A percentile compares a stretch with the other conserved stretches of the same genome.
Conservation (phyloP, 2,113 vertebrate genomes). For the Sander vitreus region DNA sequence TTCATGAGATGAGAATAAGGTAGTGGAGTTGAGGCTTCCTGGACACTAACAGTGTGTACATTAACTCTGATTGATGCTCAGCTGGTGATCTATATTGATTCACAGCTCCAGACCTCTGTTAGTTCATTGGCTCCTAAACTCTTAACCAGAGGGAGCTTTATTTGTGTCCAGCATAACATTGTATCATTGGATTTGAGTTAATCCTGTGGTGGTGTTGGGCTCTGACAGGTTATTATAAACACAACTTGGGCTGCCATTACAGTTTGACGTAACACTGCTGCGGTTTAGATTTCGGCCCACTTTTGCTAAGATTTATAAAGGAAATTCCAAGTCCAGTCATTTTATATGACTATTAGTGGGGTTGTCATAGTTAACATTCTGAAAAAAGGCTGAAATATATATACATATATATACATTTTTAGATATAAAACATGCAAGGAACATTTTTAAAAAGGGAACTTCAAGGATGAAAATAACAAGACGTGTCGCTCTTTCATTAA, state of each 20-base stretch:
- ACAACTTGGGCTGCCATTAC: slow-evolving; percentile 46
- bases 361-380: neutral
- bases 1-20: slow-evolving; percentile 8
- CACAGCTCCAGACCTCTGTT: slow-evolving; percentile 17
- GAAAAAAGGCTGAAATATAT: neutral
- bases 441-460: neutral
- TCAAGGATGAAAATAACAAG: neutral
- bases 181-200: slow-evolving; percentile 41
- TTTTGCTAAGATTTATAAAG: slow-evolving; percentile 64
- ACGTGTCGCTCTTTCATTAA: neutral
- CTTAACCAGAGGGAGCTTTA: neutral
- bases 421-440: neutral
- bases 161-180: slow-evolving; percentile 2
- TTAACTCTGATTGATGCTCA: slow-evolving; percentile 21
- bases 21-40: neutral
- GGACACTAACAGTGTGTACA: no score
- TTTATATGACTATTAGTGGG: neutral
- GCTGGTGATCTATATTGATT: slow-evolving; percentile 20
- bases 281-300: slow-evolving; percentile 50
- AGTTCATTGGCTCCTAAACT: slow-evolving; percentile 39
- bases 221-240: slow-evolving; percentile 52
- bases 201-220: slow-evolving; percentile 17
- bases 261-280: slow-evolving; percentile 51
- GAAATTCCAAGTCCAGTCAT: slow-evolving; percentile 12
- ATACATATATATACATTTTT: neutral